phyloP scores from a whole-genome alignment of 2,888 invertebrate species.

The Cheilosia variabilis region DNA sequence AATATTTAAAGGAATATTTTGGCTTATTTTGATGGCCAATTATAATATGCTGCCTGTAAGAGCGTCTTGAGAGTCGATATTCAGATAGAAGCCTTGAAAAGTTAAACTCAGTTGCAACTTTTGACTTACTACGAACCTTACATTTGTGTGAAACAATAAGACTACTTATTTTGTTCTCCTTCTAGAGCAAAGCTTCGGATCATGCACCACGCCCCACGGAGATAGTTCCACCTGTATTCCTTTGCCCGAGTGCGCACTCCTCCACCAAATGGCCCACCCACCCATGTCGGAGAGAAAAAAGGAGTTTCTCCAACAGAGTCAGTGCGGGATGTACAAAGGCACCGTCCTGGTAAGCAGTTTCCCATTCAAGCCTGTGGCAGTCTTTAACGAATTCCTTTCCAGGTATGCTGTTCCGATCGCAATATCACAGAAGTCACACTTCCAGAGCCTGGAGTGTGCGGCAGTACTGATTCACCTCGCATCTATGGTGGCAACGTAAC shows the following conservation, averaged over 20 bases:
- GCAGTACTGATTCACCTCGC: slow-evolving; percentile 84
- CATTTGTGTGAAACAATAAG: too few relatives aligned
- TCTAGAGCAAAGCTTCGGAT: slow-evolving; percentile 78
- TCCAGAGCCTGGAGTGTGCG: slow-evolving; percentile 85
- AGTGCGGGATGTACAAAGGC: slow-evolving; percentile 87
- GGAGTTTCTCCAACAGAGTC: slow-evolving; percentile 85
- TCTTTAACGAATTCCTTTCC: neutral
- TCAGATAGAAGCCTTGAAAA: too few relatives aligned
- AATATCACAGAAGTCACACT: slow-evolving; percentile 70
- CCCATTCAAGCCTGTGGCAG: neutral
- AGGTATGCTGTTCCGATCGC: slow-evolving; percentile 82
- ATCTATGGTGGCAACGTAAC: slow-evolving; percentile 87
- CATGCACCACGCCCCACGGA: slow-evolving; percentile 81
- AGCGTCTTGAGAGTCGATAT: too few relatives aligned
- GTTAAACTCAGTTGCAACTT: too few relatives aligned
- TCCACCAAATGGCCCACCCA: slow-evolving; percentile 79
- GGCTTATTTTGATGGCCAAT: too few relatives aligned
- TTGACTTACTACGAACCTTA: too few relatives aligned
- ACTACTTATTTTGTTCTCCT: neutral
- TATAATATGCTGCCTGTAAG: too few relatives aligned
- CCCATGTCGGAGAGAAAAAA: slow-evolving; percentile 79
- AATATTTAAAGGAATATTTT: too few relatives aligned
- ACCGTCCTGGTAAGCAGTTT: slow-evolving; percentile 86
- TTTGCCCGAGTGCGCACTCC: slow-evolving; percentile 80
- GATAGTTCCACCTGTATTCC: slow-evolving; percentile 80